These are phyloP conservation scores for Lates calcarifer DNA, from an alignment of 2,113 vertebrate genomes.

Conservation along the genomic window DNA sequence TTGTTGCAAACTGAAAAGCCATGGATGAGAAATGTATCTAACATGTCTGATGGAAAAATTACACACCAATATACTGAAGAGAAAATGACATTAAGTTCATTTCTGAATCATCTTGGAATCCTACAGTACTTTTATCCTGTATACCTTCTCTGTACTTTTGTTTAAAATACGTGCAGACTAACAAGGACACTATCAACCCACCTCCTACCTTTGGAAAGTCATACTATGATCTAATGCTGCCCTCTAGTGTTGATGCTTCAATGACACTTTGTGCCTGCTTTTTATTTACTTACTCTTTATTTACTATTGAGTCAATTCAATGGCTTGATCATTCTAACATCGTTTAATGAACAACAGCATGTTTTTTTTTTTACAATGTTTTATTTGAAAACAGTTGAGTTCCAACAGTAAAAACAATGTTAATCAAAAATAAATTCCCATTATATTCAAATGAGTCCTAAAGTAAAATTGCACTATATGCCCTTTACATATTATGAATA, in stretches of 20 bases:
- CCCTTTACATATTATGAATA: background rate
- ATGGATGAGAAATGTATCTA: no score
- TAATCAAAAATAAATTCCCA: background rate
- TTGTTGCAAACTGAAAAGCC: no score
- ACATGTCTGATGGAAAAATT: no score
- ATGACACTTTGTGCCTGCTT: no score
- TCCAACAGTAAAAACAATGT: background rate
- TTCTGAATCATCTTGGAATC: no score
- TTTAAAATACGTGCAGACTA: no score
- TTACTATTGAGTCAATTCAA: background rate
- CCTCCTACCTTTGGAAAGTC: background rate
- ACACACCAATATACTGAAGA: no score
- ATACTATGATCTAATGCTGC: conserved; percentile 21
- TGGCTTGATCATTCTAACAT: background rate
- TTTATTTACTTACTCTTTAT: no score
- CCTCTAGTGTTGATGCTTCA: conserved; percentile 43
- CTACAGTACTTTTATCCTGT: no score
- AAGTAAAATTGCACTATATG: background rate
- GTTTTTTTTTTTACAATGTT: background rate
- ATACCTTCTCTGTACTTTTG: no score
- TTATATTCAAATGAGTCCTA: background rate
- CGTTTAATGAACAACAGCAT: background rate
- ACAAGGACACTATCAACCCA: background rate
- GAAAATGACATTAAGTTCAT: no score
- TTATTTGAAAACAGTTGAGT: conserved; percentile 22